Evolutionary conservation across 2,888 invertebrate genomes (phyloP).

Genomic region (Synanthedon andrenaeformis): DNA sequence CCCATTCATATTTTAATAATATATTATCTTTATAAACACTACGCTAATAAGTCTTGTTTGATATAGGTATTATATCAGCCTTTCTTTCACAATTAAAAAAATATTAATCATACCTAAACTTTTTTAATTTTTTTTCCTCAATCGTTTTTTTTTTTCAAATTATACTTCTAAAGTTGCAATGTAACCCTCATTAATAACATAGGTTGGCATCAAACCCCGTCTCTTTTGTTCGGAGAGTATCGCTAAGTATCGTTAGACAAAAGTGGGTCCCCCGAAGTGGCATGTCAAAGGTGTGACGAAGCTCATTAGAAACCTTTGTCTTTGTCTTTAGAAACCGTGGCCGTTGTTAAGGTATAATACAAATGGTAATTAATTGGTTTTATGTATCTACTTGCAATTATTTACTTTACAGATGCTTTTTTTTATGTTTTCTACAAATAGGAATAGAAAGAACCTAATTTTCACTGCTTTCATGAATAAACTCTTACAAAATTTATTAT

Average conservation of each 20-base stretch:
- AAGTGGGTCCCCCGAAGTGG: neutral
- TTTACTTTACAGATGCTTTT: no score
- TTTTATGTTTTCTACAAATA: no score
- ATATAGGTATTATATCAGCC: neutral
- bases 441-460: no score
- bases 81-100: neutral
- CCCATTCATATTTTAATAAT: no score
- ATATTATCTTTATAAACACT: no score
- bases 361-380: neutral
- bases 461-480: no score
- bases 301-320: constrained; percentile 20
- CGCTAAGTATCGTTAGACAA: neutral
- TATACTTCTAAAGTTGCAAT: neutral
- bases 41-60: no score
- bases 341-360: neutral
- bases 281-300: constrained; percentile 36
- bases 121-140: neutral
- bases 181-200: neutral
- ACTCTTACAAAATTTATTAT: no score
- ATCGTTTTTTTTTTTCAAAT: no score
- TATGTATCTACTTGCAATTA: neutral
- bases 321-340: neutral
- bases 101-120: neutral
- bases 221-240: neutral
- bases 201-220: neutral